Percentiles rank a stretch among this genome's conserved stretches.
Conservation (phyloP, 2,888 invertebrate species). For the Caenorhabditis angaria region DNA sequence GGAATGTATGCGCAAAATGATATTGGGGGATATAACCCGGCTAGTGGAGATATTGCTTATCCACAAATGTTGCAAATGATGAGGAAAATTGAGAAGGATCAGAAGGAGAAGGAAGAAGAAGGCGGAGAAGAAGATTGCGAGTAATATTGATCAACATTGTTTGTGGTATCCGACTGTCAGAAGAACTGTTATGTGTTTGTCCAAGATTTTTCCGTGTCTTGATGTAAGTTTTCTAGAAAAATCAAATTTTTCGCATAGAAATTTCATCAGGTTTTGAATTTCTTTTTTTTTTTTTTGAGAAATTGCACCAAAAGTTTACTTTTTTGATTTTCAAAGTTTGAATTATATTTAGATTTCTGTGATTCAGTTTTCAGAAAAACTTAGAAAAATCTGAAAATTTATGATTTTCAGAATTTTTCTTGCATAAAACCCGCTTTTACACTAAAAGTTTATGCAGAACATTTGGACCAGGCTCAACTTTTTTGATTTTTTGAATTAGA, state of each 20-base stretch:
- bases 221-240: conserved; percentile 78
- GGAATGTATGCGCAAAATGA: conserved; percentile 88
- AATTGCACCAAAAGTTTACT: too few species aligned
- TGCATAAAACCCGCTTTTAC: too few species aligned
- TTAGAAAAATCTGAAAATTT: too few species aligned
- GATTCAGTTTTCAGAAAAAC: too few species aligned
- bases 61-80: conserved; percentile 97
- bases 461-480: too few species aligned
- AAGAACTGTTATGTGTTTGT: conserved; percentile 90
- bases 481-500: too few species aligned
- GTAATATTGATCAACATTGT: conserved; percentile 94
- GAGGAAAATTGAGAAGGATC: conserved; percentile 77
- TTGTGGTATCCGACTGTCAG: conserved; percentile 99
- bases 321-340: too few species aligned
- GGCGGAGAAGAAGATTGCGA: conserved; percentile 6
- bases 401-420: too few species aligned
- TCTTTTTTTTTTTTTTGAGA: neutral
- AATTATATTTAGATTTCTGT: too few species aligned
- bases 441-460: too few species aligned
- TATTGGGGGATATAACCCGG: conserved; percentile 83
- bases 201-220: conserved; percentile 89
- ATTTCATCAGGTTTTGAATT: too few species aligned
- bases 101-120: conserved; percentile 26
- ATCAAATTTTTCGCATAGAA: too few species aligned
- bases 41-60: conserved; percentile 94